These are phyloP conservation scores for Dasyprocta punctata DNA, from an alignment of 2,113 vertebrate species.

Conservation along the genomic window DNA sequence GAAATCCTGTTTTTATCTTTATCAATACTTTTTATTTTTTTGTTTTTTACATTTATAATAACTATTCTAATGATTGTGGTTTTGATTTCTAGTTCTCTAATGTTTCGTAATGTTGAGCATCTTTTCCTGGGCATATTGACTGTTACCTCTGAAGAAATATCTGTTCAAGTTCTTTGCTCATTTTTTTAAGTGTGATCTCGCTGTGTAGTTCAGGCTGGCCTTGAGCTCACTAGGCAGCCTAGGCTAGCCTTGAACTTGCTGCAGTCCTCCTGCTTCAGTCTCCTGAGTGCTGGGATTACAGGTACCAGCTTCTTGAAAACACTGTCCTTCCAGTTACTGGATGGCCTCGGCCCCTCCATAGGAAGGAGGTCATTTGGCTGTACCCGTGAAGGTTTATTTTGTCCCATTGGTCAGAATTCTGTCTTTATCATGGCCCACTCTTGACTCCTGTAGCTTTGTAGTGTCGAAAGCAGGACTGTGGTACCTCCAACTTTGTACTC, in stretches of 20 bases:
- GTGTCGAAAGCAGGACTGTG: not conserved
- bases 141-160: slow-evolving; percentile 16
- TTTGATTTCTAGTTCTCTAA: not conserved
- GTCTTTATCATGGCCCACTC: not conserved
- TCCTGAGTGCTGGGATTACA: not conserved
- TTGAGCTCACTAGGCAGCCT: not conserved
- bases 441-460: slow-evolving; percentile 10
- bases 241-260: not conserved
- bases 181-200: not conserved
- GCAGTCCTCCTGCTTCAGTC: not conserved
- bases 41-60: not conserved
- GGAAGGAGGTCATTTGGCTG: not conserved
- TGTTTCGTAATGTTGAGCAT: not conserved
- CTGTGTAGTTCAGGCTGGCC: not conserved
- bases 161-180: not conserved
- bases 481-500: not conserved
- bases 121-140: not conserved
- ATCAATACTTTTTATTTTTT: not conserved
- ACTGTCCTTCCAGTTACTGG: not conserved
- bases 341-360: not conserved
- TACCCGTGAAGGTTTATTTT: not conserved
- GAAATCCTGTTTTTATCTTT: not conserved
- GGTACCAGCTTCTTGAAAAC: not conserved
- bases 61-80: not conserved
- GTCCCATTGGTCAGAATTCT: not conserved